Base-by-base conservation (phyloP, 2,888 invertebrate genomes). In the Leptinotarsa rubiginosa region DNA sequence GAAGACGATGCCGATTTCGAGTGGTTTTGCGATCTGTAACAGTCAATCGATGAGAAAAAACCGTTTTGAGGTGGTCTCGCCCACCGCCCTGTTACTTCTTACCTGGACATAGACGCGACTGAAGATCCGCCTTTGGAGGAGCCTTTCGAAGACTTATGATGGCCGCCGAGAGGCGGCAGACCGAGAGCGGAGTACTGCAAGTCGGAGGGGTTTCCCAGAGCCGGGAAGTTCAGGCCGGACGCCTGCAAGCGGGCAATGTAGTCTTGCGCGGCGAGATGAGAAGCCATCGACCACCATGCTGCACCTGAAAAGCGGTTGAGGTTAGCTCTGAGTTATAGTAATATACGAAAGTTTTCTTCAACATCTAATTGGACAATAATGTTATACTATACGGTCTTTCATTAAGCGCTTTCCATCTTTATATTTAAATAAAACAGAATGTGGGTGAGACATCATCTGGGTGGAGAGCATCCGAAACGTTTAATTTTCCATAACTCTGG, bases 211-310 rank as follows among this genome's bases (percentile, higher is more conserved):
- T 88, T 89, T 41, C 76, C 74, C 67, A 90, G 87, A 65, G 89
- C 93, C 0, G 94, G 91, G 87, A 95, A 93, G 83, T 91, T 91
- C 73, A 95, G 87, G 25, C 95, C 95, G 12, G 95, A 93, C 3
- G 95, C 95, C 87, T 96, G 96, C 79, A 96, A 88, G 75, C 95
- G 91, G 65, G 94, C 94, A 80, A 96, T 91, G 88, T 96, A 96
- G 88, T 96, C 96, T 87, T 96, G 96, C 0, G 96, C 95, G 50
- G 96, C 96, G 82, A 96, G 89, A 87, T 96, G 96, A 47, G 94
- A 94, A 59, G 96, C 95, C 94, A 96, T 95, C 25, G 95, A 95
- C 95, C 96, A 96, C 96, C 96, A 96, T 74, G 94, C 94, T 82
- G 94, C 94, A 88, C 94, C 95, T 94, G 87, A 47, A 88, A 81